These are phyloP conservation scores for Hofmannophila pseudospretella DNA, from an alignment of 2,888 invertebrate species.

Conservation along the genomic window DNA sequence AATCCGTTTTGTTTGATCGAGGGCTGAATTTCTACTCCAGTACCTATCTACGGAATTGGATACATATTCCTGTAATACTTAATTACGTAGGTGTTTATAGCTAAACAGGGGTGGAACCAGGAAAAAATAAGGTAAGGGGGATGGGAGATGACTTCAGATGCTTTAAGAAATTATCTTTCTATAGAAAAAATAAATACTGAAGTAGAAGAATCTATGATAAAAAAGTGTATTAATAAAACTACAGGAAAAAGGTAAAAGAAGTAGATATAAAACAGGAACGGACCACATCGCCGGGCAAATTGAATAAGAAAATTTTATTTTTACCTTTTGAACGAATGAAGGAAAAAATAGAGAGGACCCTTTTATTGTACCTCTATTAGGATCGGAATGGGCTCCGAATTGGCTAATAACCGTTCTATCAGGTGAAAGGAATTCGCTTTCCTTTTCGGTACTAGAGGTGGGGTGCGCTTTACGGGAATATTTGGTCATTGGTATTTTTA, in stretches of 20 bases:
- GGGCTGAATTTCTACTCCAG: constrained; percentile 16
- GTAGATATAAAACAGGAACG: constrained; percentile 23
- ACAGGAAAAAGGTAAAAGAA: constrained; percentile 19
- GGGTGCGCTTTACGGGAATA: too few species aligned
- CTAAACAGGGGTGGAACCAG: too few species aligned
- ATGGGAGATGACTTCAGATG: too few species aligned
- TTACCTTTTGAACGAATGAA: constrained; percentile 57
- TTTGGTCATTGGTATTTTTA: too few species aligned
- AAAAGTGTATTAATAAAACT: too few species aligned
- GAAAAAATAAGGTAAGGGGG: too few species aligned
- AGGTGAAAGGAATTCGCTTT: constrained; percentile 72
- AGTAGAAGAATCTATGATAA: too few species aligned
- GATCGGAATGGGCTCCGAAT: constrained; percentile 71
- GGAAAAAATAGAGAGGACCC: constrained; percentile 59
- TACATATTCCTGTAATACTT: too few species aligned
- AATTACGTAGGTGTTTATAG: too few species aligned
- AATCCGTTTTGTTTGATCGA: constrained; percentile 52
- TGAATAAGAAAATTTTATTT: constrained; percentile 63
- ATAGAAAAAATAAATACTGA: too few species aligned
- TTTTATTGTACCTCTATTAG: constrained; percentile 76
- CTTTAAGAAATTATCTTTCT: too few species aligned
- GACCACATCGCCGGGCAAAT: constrained; percentile 43
- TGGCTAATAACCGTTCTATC: constrained; percentile 77
- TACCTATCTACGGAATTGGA: too few species aligned
- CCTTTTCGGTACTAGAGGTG: constrained; percentile 37